These are phyloP conservation scores for Sinocyclocheilus anshuiensis DNA, from an alignment of 2,113 vertebrate species.

Conservation along the genomic window DNA sequence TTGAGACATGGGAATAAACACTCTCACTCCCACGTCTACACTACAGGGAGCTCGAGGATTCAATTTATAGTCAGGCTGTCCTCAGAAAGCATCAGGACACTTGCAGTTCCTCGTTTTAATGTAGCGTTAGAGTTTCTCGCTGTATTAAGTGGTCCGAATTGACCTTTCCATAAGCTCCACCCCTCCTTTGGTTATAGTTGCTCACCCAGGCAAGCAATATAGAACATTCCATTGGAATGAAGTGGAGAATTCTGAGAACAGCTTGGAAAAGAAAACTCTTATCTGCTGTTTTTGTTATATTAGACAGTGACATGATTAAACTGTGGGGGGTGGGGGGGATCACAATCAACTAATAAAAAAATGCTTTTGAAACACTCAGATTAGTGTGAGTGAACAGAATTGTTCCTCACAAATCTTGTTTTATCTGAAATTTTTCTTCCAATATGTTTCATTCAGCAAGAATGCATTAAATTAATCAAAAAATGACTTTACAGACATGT, in stretches of 20 bases:
- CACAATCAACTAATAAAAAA: too few relatives aligned
- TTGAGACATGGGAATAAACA: conserved; percentile 33
- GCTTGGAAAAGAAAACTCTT: not conserved
- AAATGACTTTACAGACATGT: too few relatives aligned
- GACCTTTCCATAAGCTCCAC: not conserved
- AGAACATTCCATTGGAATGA: not conserved
- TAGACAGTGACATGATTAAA: too few relatives aligned
- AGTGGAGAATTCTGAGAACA: not conserved
- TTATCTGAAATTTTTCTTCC: too few relatives aligned
- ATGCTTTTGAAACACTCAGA: too few relatives aligned
- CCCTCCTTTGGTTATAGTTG: not conserved
- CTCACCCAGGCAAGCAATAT: not conserved
- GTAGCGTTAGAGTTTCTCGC: not conserved
- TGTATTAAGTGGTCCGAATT: not conserved
- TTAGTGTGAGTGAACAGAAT: too few relatives aligned
- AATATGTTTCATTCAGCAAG: not conserved
- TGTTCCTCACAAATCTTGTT: too few relatives aligned
- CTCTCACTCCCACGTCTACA: not conserved
- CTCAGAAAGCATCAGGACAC: conserved; percentile 70
- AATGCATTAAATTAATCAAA: not conserved
- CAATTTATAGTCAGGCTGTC: conserved; percentile 77
- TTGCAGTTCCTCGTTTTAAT: not conserved
- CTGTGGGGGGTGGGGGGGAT: too few relatives aligned
- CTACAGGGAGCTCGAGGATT: conserved; percentile 7
- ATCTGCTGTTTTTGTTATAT: not conserved